Percentiles rank a stretch among this genome's conserved stretches.
These are phyloP conservation scores for Gymnoscopelus microlampas DNA, from an alignment of 2,797 vertebrate species.

Conservation along the genomic window DNA sequence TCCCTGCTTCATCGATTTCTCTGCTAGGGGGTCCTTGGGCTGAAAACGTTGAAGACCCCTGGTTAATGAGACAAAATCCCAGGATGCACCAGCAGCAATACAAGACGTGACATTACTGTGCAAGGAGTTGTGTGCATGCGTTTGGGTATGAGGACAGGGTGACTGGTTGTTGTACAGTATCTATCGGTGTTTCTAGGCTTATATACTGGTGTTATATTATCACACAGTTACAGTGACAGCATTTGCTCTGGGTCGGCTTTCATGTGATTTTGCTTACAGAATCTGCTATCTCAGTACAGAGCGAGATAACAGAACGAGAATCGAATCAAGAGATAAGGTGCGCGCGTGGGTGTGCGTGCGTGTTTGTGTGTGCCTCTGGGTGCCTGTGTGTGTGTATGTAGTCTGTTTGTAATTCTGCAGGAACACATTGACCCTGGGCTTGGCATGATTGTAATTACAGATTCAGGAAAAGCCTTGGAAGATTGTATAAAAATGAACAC, in stretches of 20 bases:
- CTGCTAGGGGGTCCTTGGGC: too few relatives aligned
- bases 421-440: constrained; percentile 61
- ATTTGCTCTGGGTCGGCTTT: constrained; percentile 48
- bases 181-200: too few relatives aligned
- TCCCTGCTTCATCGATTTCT: too few relatives aligned
- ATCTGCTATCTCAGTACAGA: constrained; percentile 54
- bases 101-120: too few relatives aligned
- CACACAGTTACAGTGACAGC: constrained; percentile 2
- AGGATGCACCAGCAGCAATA: too few relatives aligned
- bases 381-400: constrained; percentile 3
- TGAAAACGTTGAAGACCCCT: too few relatives aligned
- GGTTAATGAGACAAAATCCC: too few relatives aligned
- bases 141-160: too few relatives aligned
- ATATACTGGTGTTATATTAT: neutral
- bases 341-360: constrained; percentile 13
- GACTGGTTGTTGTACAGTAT: too few relatives aligned
- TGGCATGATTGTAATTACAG: constrained; percentile 58
- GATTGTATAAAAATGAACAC: constrained; percentile 17
- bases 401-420: constrained; percentile 59
- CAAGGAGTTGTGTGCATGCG: too few relatives aligned
- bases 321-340: constrained; percentile 64
- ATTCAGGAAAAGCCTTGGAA: constrained; percentile 58
- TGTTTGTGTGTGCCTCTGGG: constrained; percentile 9
- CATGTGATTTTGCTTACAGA: constrained; percentile 61
- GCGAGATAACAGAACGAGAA: constrained; percentile 56